phyloP scores from a whole-genome alignment of 2,797 vertebrate species.

The Myotis daubentonii region DNA sequence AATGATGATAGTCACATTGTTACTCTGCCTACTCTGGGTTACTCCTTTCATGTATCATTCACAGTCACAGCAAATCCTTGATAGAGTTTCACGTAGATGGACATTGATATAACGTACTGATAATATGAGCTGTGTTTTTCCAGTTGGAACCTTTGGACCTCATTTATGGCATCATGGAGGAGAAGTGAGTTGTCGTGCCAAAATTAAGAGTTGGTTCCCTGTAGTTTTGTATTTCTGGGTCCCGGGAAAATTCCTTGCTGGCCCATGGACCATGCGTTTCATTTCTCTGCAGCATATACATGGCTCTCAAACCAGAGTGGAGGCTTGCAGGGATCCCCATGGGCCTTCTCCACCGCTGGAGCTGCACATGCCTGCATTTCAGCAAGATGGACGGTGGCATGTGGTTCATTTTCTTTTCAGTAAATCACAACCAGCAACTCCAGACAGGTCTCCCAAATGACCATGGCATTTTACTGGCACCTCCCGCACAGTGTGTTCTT shows the following conservation, averaged over 20 bases:
- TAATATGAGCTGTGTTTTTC: neutral
- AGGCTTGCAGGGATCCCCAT: neutral
- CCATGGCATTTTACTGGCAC: neutral
- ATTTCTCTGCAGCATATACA: neutral
- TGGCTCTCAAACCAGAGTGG: neutral
- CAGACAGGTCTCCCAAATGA: neutral
- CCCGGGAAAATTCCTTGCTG: neutral
- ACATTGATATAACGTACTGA: too few species aligned
- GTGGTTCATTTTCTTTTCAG: constrained; percentile 20
- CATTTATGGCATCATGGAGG: neutral
- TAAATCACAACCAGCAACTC: neutral
- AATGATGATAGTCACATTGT: neutral
- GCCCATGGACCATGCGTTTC: neutral
- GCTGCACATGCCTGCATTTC: neutral
- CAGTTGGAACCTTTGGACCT: neutral
- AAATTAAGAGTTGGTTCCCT: neutral
- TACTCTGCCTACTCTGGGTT: constrained; percentile 8
- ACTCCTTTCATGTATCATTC: constrained; percentile 35
- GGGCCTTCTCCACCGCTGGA: neutral
- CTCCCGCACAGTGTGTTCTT: neutral
- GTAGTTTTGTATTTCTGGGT: neutral
- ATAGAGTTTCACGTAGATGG: neutral
- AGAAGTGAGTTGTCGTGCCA: neutral
- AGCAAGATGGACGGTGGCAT: neutral
- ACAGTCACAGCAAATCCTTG: neutral